Evolutionary conservation across 2,113 vertebrate species (phyloP).

Genomic region (Thymallus thymallus): DNA sequence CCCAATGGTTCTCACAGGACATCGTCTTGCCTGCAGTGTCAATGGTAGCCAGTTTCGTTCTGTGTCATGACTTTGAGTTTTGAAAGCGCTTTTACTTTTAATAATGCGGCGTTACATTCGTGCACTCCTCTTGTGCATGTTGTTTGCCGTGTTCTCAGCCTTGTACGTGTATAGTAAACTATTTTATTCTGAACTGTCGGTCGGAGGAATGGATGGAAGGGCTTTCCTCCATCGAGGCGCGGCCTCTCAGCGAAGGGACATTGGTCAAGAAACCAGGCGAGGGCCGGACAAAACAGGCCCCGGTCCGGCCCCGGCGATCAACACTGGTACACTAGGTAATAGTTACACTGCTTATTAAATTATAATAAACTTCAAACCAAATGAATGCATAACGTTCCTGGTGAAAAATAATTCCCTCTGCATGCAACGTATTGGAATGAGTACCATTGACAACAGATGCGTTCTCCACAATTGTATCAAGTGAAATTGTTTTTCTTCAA

Average conservation of each 20-base stretch:
- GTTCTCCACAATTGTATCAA: too few relatives aligned
- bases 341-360: not conserved
- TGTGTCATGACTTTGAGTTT: slow-evolving; percentile 49
- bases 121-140: slow-evolving; percentile 75
- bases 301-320: slow-evolving; percentile 34
- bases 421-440: too few relatives aligned
- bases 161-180: slow-evolving; percentile 81
- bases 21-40: not conserved
- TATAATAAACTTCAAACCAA: not conserved
- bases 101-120: slow-evolving; percentile 80
- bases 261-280: slow-evolving; percentile 20
- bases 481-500: not conserved
- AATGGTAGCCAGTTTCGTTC: not conserved
- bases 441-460: too few relatives aligned
- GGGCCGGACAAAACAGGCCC: slow-evolving; percentile 53
- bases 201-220: slow-evolving; percentile 29
- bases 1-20: not conserved
- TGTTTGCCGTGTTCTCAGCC: slow-evolving; percentile 80
- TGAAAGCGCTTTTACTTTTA: slow-evolving; percentile 27
- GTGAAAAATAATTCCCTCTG: too few relatives aligned
- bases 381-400: too few relatives aligned
- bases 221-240: slow-evolving; percentile 25
- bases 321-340: slow-evolving; percentile 58
- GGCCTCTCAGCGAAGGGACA: slow-evolving; percentile 38
- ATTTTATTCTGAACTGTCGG: slow-evolving; percentile 61